Evolutionary conservation across 2,888 invertebrate species (phyloP).

Genomic region (Drosophila gaucha): DNA sequence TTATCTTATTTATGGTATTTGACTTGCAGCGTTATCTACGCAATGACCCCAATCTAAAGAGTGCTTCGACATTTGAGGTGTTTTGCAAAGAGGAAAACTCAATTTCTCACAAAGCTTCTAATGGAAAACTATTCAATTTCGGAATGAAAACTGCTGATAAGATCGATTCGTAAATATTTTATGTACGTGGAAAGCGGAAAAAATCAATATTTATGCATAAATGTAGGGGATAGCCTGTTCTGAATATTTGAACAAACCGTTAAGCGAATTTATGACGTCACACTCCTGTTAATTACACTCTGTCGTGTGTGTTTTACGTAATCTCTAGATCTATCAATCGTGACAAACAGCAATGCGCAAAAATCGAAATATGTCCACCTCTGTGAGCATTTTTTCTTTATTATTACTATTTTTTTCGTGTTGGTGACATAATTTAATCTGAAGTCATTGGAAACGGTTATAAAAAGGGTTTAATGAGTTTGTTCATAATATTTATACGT

Average conservation of each 20-base stretch:
- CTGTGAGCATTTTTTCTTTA: background rate
- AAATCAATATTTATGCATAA: background rate
- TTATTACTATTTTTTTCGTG: background rate
- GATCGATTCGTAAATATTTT: background rate
- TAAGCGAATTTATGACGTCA: constrained; percentile 3
- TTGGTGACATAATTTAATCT: constrained; percentile 7
- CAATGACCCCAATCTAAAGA: background rate
- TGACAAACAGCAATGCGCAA: constrained; percentile 12
- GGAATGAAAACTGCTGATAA: background rate
- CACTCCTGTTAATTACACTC: constrained; percentile 4
- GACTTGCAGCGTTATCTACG: background rate
- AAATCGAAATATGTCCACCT: background rate
- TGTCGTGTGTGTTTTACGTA: constrained; percentile 3
- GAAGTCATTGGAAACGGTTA: background rate
- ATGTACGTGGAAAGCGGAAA: background rate
- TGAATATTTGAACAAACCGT: background rate
- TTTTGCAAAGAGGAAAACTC: background rate
- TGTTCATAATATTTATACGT: too few relatives aligned
- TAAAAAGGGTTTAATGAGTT: background rate
- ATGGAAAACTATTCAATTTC: background rate
- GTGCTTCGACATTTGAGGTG: background rate
- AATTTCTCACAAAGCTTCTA: background rate
- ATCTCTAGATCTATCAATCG: constrained; percentile 12
- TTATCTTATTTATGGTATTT: background rate
- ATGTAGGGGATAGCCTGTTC: background rate